phyloP scores from a whole-genome alignment of 2,888 invertebrate species.

The Pediacus dermestoides region DNA sequence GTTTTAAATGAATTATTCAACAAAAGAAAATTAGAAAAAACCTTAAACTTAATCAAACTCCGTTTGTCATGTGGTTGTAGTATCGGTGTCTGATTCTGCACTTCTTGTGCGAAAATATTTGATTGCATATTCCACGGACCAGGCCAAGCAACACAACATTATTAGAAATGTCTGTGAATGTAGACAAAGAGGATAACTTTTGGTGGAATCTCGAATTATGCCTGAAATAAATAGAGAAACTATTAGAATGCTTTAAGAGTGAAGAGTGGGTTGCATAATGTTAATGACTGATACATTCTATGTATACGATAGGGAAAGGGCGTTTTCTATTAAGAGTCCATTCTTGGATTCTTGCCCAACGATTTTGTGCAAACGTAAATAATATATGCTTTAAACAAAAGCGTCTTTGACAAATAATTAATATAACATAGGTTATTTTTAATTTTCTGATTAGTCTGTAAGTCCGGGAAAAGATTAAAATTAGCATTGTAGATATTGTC shows the following conservation, averaged over 20 bases:
- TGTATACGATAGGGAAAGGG: no score
- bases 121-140: constrained; percentile 62
- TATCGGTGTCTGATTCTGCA: constrained; percentile 42
- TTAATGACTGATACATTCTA: no score
- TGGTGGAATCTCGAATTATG: constrained; percentile 64
- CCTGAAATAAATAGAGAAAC: constrained; percentile 53
- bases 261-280: no score
- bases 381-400: no score
- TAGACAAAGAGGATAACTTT: constrained; percentile 66
- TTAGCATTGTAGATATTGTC: no score
- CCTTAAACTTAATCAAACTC: constrained; percentile 26
- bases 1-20: no score
- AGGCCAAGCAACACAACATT: constrained; percentile 64
- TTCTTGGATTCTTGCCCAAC: not conserved
- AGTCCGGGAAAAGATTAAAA: no score
- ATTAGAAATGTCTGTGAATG: constrained; percentile 70
- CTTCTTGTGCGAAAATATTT: constrained; percentile 42
- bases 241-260: no score
- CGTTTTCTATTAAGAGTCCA: not conserved
- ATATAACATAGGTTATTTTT: no score
- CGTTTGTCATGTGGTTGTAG: constrained; percentile 37
- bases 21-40: constrained; percentile 12
- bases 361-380: no score
- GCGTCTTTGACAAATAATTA: no score
- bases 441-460: no score